Conservation (phyloP, 1,140 invertebrate genomes). For the Drosophila kohkoa region DNA sequence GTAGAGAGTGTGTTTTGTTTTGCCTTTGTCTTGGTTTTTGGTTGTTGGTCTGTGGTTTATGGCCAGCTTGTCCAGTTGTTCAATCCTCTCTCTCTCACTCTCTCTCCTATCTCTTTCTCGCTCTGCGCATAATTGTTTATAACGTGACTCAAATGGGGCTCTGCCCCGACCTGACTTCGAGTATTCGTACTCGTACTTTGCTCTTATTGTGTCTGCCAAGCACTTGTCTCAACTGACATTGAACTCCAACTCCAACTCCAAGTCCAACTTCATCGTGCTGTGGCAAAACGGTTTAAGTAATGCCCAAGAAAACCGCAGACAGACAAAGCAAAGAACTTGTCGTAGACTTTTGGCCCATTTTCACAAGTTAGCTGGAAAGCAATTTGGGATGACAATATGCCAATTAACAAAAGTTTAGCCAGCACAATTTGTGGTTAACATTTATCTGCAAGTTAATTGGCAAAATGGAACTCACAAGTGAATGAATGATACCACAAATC, state of each 20-base stretch:
- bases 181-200: not conserved
- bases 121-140: constrained; percentile 68
- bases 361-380: not conserved
- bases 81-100: constrained; percentile 3
- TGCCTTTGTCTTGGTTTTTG: not conserved
- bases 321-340: not conserved
- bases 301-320: constrained; percentile 9
- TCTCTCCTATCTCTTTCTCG: no score
- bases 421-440: constrained; percentile 3
- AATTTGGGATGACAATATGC: not conserved
- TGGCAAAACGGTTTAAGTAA: constrained; percentile 26
- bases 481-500: not conserved
- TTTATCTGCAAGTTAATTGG: not conserved
- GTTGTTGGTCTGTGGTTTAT: constrained; percentile 35
- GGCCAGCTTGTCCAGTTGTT: constrained; percentile 37
- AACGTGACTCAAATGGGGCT: constrained; percentile 75
- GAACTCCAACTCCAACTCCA: constrained; percentile 25
- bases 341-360: not conserved
- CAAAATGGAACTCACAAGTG: not conserved
- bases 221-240: constrained; percentile 67
- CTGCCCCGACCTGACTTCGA: constrained; percentile 1
- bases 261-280: not conserved
- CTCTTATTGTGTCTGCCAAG: constrained; percentile 18
- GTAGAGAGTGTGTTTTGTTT: constrained; percentile 44
- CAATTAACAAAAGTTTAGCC: constrained; percentile 5